phyloP scores from a whole-genome alignment of 1,140 invertebrate genomes.

The Aphelenchoides besseyi region DNA sequence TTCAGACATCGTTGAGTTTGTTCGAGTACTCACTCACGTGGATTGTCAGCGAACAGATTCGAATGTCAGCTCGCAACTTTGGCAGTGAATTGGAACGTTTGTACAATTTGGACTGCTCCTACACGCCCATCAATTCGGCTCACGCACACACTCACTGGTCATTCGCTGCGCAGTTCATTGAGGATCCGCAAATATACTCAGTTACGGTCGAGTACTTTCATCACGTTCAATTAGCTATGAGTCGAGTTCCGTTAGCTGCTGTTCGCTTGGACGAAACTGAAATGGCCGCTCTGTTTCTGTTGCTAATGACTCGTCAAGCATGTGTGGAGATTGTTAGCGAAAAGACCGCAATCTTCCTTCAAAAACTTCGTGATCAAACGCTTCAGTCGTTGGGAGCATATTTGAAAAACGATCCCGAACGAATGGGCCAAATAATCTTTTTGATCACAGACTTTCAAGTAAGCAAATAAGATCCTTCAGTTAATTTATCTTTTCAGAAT shows the following conservation, averaged over 20 bases:
- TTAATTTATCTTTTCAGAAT: slow-evolving; percentile 5
- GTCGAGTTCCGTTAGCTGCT: background rate
- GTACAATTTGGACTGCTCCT: slow-evolving; percentile 20
- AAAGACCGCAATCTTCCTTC: background rate
- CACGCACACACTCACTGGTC: background rate
- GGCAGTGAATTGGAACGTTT: slow-evolving; percentile 4
- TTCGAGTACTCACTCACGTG: slow-evolving; percentile 11
- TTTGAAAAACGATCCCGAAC: slow-evolving; percentile 5
- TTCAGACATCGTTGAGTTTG: background rate
- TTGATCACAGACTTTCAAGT: slow-evolving; percentile 20
- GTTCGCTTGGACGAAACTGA: slow-evolving; percentile 15
- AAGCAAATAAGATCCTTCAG: background rate
- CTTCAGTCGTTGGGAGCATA: background rate
- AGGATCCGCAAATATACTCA: background rate
- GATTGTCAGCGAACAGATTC: slow-evolving; percentile 3
- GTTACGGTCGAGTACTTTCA: slow-evolving; percentile 8
- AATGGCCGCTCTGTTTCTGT: background rate
- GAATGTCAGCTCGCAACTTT: slow-evolving; percentile 6
- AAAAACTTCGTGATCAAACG: background rate
- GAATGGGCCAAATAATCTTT: slow-evolving; percentile 20
- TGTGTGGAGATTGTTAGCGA: background rate
- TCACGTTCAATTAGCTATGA: slow-evolving; percentile 5
- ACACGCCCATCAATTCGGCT: background rate
- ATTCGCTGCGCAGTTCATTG: background rate
- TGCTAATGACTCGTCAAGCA: slow-evolving; percentile 17